Conservation (phyloP, 2,797 vertebrate species). For the Pteronotus mesoamericanus region DNA sequence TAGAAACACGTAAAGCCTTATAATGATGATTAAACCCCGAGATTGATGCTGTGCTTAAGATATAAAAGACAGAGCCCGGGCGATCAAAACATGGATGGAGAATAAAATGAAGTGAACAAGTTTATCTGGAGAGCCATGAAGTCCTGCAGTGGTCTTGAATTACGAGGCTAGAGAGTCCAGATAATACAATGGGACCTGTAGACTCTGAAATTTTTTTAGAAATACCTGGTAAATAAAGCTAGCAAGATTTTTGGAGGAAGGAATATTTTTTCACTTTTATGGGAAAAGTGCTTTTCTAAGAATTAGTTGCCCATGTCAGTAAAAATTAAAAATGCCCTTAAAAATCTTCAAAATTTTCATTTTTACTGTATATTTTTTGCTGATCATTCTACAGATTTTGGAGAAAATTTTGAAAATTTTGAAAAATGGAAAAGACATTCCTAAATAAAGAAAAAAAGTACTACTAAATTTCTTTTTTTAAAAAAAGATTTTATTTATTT, state of each 20-base stretch:
- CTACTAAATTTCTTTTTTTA: too few relatives aligned
- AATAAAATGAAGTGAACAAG: not conserved
- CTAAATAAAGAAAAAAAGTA: not conserved
- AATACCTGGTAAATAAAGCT: not conserved
- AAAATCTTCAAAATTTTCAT: not conserved
- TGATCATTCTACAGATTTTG: not conserved
- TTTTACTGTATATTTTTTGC: not conserved
- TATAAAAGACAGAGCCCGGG: not conserved
- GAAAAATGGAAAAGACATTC: not conserved
- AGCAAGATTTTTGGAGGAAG: not conserved
- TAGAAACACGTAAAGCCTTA: not conserved
- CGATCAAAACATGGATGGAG: not conserved
- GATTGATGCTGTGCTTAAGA: not conserved
- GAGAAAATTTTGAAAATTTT: not conserved
- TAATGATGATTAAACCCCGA: not conserved
- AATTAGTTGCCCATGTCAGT: not conserved
- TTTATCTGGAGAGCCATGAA: not conserved
- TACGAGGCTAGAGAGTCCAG: not conserved
- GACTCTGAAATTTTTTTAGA: not conserved
- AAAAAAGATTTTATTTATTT: too few relatives aligned
- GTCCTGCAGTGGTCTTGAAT: not conserved
- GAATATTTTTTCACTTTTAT: not conserved
- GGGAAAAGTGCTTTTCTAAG: not conserved
- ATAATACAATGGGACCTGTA: not conserved
- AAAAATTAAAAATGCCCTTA: not conserved